Percentiles rank a stretch among this genome's conserved stretches.
Evolutionary conservation across 2,797 vertebrate genomes (phyloP).

Genomic region (Coregonus suidteri): DNA sequence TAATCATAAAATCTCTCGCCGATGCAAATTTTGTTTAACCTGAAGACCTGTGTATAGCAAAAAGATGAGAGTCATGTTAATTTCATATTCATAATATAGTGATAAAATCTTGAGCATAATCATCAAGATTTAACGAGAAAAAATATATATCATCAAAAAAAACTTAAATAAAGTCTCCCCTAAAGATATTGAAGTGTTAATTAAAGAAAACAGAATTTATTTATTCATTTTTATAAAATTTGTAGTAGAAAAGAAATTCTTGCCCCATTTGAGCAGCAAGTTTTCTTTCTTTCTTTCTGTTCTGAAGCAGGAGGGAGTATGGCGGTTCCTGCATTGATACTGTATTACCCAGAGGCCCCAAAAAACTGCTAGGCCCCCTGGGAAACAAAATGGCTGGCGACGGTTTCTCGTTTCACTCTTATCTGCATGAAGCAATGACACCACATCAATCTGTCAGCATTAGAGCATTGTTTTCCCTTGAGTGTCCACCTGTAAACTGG

Average conservation of each 20-base stretch:
- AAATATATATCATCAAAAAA: slow-evolving; percentile 40
- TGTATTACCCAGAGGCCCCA: slow-evolving; percentile 75
- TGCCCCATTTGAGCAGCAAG: slow-evolving; percentile 81
- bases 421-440: slow-evolving; percentile 79
- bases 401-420: slow-evolving; percentile 64
- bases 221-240: slow-evolving; percentile 80
- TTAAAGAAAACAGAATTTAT: slow-evolving; percentile 73
- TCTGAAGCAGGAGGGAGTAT: slow-evolving; percentile 85
- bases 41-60: slow-evolving; percentile 94
- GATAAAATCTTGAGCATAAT: slow-evolving; percentile 85
- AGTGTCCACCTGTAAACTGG: slow-evolving; percentile 97
- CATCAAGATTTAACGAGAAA: slow-evolving; percentile 86
- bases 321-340: slow-evolving; percentile 89
- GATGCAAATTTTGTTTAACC: slow-evolving; percentile 93
- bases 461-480: slow-evolving; percentile 94
- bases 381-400: slow-evolving; percentile 86
- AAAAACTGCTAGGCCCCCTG: slow-evolving; percentile 79
- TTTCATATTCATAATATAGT: slow-evolving; percentile 75
- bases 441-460: slow-evolving; percentile 81
- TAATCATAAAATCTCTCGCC: slow-evolving; percentile 91
- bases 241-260: slow-evolving; percentile 76
- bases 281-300: slow-evolving; percentile 77
- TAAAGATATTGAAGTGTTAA: slow-evolving; percentile 88
- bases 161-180: slow-evolving; percentile 90
- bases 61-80: slow-evolving; percentile 82